Conservation (phyloP, 2,113 vertebrate species). For the Elaphurus davidianus region DNA sequence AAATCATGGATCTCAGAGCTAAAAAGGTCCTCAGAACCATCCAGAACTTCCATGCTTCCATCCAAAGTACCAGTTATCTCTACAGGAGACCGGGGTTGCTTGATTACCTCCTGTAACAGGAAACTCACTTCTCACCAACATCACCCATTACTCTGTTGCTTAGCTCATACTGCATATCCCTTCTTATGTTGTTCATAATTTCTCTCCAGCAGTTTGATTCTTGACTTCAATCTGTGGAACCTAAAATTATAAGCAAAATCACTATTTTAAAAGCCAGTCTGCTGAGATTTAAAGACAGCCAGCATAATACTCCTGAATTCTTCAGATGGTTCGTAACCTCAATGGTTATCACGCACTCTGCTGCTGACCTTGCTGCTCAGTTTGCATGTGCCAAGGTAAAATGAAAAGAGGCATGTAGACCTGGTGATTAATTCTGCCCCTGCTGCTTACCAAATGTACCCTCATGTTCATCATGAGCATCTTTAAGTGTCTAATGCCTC, state of each 20-base stretch:
- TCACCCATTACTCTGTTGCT: not conserved
- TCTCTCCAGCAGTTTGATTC: not conserved
- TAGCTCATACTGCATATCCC: not conserved
- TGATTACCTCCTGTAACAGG: not conserved
- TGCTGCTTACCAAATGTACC: not conserved
- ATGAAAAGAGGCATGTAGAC: not conserved
- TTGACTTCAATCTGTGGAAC: not conserved
- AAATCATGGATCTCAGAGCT: not conserved
- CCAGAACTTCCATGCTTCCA: not conserved
- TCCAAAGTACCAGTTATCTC: not conserved
- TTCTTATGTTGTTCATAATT: not conserved
- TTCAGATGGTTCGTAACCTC: not conserved
- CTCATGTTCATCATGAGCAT: not conserved
- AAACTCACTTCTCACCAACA: not conserved
- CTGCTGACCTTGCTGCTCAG: not conserved
- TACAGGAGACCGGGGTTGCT: not conserved
- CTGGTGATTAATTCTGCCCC: not conserved
- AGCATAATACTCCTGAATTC: not conserved
- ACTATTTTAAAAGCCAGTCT: not conserved
- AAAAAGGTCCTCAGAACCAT: not conserved
- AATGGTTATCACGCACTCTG: not conserved
- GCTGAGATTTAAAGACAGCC: not conserved
- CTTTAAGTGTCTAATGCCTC: not conserved
- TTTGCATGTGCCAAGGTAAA: not conserved
- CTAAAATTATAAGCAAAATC: not conserved